These are phyloP conservation scores for fruit fly (Drosophila melanogaster) DNA, from an alignment of 1,140 invertebrate genomes.

Conservation along the genomic window DNA sequence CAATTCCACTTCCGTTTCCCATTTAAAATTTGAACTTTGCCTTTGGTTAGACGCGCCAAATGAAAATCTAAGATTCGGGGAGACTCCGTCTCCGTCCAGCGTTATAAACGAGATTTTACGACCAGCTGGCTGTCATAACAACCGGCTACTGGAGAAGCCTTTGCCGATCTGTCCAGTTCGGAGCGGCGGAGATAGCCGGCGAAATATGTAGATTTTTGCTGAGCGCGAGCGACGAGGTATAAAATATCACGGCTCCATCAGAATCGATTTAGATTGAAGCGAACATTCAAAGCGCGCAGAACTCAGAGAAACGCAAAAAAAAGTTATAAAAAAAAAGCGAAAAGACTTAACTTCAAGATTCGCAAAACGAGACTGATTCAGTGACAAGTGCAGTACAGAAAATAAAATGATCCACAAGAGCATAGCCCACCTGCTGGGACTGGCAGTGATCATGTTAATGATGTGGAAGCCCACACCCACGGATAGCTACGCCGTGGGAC, in stretches of 20 bases:
- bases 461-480: conserved; percentile 23
- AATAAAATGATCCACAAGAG: conserved; percentile 44
- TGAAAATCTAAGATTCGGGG: conserved; percentile 20
- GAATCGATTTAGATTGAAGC: conserved; percentile 82
- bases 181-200: conserved; percentile 24
- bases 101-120: conserved; percentile 66
- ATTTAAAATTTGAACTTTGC: conserved; percentile 40
- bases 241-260: conserved; percentile 81
- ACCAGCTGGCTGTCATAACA: conserved; percentile 79
- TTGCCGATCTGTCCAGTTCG: conserved; percentile 16
- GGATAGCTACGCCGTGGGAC: conserved; percentile 68
- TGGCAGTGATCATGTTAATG: conserved; percentile 40
- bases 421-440: conserved; percentile 29
- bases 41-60: conserved; percentile 2
- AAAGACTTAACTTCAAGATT: conserved; percentile 12
- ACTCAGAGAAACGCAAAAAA: conserved; percentile 28
- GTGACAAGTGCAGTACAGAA: conserved; percentile 43
- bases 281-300: conserved; percentile 73
- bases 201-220: conserved; percentile 23
- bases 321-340: conserved; percentile 1
- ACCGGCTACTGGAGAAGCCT: conserved; percentile 63
- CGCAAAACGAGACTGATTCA: conserved; percentile 20
- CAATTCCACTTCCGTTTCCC: conserved; percentile 53
- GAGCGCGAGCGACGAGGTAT: conserved; percentile 61
- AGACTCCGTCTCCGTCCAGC: not conserved